Conservation (phyloP, 2,797 vertebrate species). For the Chelonia mydas region DNA sequence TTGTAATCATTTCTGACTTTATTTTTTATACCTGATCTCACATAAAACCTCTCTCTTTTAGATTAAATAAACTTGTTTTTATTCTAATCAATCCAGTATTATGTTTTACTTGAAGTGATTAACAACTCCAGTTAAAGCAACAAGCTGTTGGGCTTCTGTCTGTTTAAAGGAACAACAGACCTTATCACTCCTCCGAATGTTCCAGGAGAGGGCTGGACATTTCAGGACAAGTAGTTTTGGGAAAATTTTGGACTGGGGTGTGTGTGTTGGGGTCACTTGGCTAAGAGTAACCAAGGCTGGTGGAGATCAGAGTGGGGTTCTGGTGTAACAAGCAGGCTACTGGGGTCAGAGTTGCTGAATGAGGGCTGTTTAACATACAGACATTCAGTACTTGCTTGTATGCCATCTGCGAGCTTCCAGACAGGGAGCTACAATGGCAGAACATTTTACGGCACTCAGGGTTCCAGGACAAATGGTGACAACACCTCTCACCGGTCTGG, state of each 20-base stretch:
- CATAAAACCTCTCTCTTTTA: neutral
- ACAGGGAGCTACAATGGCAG: neutral
- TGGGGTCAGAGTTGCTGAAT: neutral
- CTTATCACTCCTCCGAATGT: neutral
- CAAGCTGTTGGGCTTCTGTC: neutral
- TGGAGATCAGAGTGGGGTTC: neutral
- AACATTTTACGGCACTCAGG: neutral
- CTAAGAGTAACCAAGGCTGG: neutral
- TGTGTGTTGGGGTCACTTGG: neutral
- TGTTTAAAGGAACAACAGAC: neutral
- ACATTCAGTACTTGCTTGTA: neutral
- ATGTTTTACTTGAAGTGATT: neutral
- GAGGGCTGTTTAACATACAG: neutral
- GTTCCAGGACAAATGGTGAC: neutral
- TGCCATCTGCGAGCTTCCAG: neutral
- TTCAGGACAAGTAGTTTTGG: neutral
- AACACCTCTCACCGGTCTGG: neutral
- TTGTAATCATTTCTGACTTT: neutral
- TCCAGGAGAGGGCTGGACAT: neutral
- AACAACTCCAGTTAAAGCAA: neutral
- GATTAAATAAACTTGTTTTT: no score
- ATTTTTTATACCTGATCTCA: neutral
- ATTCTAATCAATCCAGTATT: neutral
- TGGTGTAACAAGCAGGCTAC: neutral
- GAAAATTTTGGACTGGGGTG: neutral